Base-by-base conservation (phyloP, 2,888 invertebrate genomes). In the Apamea epomidion region DNA sequence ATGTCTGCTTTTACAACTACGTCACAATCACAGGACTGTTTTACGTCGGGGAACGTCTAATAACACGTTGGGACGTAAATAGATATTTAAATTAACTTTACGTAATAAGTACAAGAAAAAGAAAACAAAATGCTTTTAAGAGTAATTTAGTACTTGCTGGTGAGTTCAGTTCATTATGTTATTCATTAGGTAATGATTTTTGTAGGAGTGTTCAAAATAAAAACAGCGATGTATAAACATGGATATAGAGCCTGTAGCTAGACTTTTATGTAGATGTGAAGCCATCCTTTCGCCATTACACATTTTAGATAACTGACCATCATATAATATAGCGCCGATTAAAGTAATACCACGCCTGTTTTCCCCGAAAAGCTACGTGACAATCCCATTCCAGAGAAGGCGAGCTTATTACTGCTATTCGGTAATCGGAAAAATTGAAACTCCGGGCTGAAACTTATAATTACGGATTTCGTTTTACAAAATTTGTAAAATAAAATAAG, bases 1-100 rank as follows among this genome's bases (percentile, higher is more conserved):
- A 62, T 62, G n/a, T 64, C 21, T 74, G 7, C 67, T 80, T 32
- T 64, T 80, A 58, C 37, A 48, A 48, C n/a, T 82, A n/a, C 72
- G 37, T 7, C 14, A 42, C 16, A 62, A n/a, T 2, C 18, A 42
- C 29, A 72, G 48, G n/a, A 48, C 37, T 54, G 29, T 29, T 48
- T 7, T 54, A 42, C 29, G 68, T n/a, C 84, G 51, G 2, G 14
- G n/a, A 48, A 21, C 18, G 37, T 21, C 67, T 29, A 60, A 4
- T 42, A 42, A 45, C 54, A 42, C 18, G 16, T 18, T 12, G 37
- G 32, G 21, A n/a, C 25, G 12, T 54, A 45, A 68, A 25, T 29
- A 60, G 3, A 8, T 65, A 25, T n/a, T 45, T 10, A 18, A 78
- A 54, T 48, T 29, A 21, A 37, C 2, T 48, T 48, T 29, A 29